Conservation (phyloP, 2,113 vertebrate species). For the Arenaria interpres region DNA sequence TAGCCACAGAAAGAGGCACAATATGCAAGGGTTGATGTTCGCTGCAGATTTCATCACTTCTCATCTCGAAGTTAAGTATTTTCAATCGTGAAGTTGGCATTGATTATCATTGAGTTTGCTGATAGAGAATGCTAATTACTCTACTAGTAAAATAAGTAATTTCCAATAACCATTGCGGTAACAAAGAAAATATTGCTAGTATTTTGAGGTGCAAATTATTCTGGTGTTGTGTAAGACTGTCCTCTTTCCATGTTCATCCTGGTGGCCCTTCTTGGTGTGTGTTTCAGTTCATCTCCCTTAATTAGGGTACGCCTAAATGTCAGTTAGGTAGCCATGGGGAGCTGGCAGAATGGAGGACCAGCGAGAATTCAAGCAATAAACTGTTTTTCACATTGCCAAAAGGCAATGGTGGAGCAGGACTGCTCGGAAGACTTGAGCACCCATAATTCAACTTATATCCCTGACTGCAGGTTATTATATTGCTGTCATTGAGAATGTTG, state of each 20-base stretch:
- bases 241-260: background rate
- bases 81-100: background rate
- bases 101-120: background rate
- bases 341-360: background rate
- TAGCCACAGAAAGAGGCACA: background rate
- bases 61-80: background rate
- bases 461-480: fast-evolving
- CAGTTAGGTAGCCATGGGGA: background rate
- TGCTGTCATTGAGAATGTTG: background rate
- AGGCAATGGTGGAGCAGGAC: background rate
- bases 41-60: background rate
- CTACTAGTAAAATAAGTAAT: background rate
- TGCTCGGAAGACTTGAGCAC: background rate
- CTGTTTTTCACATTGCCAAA: background rate
- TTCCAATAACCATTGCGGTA: background rate
- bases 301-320: background rate
- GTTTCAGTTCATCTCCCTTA: background rate
- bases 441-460: background rate
- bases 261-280: background rate
- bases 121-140: background rate
- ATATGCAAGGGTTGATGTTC: background rate
- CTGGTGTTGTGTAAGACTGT: background rate
- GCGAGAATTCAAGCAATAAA: background rate
- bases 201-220: background rate
- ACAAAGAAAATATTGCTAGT: background rate